These are phyloP conservation scores for Chinchilla lanigera DNA, from an alignment of 2,113 vertebrate species.

Conservation along the genomic window DNA sequence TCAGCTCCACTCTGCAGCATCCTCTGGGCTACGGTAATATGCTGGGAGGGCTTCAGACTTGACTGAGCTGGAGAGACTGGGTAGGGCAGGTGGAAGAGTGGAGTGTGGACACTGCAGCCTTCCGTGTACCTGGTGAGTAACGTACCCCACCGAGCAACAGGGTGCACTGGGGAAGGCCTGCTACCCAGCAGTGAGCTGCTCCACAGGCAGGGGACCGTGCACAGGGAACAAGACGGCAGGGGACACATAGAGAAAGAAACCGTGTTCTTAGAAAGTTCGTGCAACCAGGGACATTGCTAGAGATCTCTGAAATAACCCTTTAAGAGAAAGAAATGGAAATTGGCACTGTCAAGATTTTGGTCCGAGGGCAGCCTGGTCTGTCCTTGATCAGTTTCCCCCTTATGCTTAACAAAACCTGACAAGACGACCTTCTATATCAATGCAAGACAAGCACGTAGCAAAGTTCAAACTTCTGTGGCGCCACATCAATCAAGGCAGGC, in stretches of 20 bases:
- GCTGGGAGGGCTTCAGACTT: background rate
- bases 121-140: background rate
- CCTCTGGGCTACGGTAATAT: background rate
- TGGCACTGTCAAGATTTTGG: fast-evolving
- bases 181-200: background rate
- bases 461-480: background rate
- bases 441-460: background rate
- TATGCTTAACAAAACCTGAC: background rate
- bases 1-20: background rate
- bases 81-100: too few relatives aligned
- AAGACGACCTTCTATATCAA: background rate
- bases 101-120: fast-evolving
- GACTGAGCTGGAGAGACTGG: background rate
- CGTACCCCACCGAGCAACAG: background rate
- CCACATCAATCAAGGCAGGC: fast-evolving
- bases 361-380: background rate
- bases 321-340: background rate
- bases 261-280: background rate
- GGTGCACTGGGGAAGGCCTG: background rate
- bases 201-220: background rate
- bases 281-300: background rate
- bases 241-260: background rate
- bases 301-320: background rate
- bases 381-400: background rate
- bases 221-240: background rate